A percentile compares a stretch with the other conserved stretches of the same genome.
These are phyloP conservation scores for Phoeniculus purpureus DNA, from an alignment of 2,797 vertebrate genomes.

Conservation along the genomic window DNA sequence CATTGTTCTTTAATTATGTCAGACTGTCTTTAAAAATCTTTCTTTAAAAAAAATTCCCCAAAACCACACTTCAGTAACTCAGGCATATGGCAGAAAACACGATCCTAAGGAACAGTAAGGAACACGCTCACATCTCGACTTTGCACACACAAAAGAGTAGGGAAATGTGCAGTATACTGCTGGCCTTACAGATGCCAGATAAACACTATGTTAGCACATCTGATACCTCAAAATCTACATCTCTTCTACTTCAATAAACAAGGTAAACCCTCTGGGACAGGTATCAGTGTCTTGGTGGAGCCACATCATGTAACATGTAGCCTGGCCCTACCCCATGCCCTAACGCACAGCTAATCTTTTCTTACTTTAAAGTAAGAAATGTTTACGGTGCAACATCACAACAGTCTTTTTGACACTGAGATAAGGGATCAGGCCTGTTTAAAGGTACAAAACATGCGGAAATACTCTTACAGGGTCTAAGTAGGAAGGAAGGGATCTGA, in stretches of 20 bases:
- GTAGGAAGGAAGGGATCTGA: background rate
- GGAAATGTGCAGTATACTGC: background rate
- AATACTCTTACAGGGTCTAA: background rate
- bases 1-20: background rate
- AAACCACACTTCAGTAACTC: background rate
- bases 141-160: background rate
- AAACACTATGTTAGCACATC: fast-evolving
- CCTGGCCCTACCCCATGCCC: background rate
- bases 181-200: background rate
- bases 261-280: background rate
- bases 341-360: background rate
- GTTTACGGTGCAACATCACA: background rate
- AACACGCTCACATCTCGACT: background rate
- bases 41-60: background rate
- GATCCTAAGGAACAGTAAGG: background rate
- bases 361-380: background rate
- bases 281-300: fast-evolving
- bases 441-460: background rate
- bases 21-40: background rate
- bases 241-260: background rate
- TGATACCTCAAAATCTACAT: background rate
- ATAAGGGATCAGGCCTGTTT: background rate
- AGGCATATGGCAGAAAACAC: background rate
- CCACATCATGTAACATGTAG: background rate
- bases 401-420: background rate